Base-by-base conservation (phyloP, 2,888 invertebrate species). In the Mechanitis mazaeus region DNA sequence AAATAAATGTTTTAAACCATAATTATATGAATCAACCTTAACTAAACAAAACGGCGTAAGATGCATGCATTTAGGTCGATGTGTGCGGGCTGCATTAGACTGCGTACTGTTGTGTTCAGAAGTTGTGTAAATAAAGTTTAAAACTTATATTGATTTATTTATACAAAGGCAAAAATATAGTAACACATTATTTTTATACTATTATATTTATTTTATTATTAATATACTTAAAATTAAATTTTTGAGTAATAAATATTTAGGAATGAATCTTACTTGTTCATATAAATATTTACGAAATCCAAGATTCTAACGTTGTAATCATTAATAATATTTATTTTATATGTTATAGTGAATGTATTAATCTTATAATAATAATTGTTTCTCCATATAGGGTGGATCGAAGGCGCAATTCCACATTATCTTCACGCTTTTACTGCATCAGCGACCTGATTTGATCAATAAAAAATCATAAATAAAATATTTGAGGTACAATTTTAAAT, bases 351-450 rank as follows among this genome's bases (percentile, higher is more conserved):
- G 11, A 50, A 31, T 50, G 7, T 50, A 50, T 50, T 42, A 31
- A 31, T 31, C 50, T 7, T 31, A 28, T 31, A 58, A 66, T 54
- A 68, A 60, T 66, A 31, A 63, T 66, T 68, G 59, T 64, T 68
- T 67, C 31, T 50, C 50, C 69, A 80, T 82, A 73, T 85, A 88
- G 87, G 87, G 80, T 78, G 86, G 85, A 83, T 78, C 85, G 86
- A 79, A 71, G 87, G 86, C 87, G 87, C 87, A 87, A 87, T 85
- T 81, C 84, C 82, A 79, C 80, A 75, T 73, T 78, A 73, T 73
- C 76, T 71, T 60, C 77, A 71, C 74, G 73, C 70, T 70, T 76
- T 72, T 79, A 76, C 77, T 69, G 71, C 79, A 69, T 74, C 77
- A 73, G 79, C 82, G 72, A 79, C 80, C 72, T 79, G 79, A 79